Evolutionary conservation across 2,797 vertebrate species (phyloP).

Genomic region (Chelidonichthys spinosus): DNA sequence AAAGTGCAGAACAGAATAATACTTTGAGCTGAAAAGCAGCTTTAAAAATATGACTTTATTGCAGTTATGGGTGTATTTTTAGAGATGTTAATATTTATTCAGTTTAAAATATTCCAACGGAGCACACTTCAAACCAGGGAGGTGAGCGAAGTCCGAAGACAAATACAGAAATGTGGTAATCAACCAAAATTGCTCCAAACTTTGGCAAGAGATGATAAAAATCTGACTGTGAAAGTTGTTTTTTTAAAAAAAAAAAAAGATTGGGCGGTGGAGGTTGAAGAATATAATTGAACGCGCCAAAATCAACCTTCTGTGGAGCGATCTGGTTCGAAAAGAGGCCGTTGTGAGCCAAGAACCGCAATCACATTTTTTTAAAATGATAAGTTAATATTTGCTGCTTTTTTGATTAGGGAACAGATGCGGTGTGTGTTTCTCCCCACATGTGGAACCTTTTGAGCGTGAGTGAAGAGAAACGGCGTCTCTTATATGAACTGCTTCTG

Average conservation of each 20-base stretch:
- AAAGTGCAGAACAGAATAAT: neutral
- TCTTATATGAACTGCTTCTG: neutral
- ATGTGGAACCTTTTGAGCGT: neutral
- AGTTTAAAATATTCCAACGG: conserved; percentile 3
- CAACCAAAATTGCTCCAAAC: conserved; percentile 1
- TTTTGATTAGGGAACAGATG: neutral
- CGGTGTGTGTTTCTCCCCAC: neutral
- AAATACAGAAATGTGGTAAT: conserved; percentile 23
- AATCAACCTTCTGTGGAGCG: conserved; percentile 28
- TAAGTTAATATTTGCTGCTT: neutral
- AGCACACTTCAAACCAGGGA: neutral
- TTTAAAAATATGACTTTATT: neutral
- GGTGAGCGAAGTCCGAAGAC: neutral
- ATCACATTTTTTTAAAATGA: conserved; percentile 8
- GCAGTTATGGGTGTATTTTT: neutral
- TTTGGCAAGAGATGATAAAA: neutral
- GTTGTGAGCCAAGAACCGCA: conserved; percentile 13
- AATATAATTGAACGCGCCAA: conserved; percentile 21
- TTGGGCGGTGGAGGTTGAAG: neutral
- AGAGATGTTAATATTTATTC: neutral
- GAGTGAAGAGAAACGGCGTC: neutral
- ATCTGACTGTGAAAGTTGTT: neutral
- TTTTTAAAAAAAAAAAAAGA: neutral
- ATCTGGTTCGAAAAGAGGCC: conserved; percentile 21
- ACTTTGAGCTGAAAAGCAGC: neutral